Percentiles rank a stretch among this genome's conserved stretches.
Conservation (phyloP, 2,888 invertebrate genomes). For the Tanytarsus gracilentus region DNA sequence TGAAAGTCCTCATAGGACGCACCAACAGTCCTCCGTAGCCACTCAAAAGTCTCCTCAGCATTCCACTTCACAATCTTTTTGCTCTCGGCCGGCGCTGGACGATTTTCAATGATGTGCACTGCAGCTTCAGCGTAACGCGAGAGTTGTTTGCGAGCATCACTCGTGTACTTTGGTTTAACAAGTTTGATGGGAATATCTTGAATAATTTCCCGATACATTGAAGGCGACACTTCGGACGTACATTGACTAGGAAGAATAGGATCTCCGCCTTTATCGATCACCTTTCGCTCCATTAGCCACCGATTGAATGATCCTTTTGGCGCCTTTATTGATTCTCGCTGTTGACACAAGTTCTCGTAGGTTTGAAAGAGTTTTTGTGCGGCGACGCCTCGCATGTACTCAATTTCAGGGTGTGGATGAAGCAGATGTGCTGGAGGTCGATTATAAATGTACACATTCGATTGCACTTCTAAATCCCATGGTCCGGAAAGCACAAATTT, state of each 20-base stretch:
- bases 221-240: conserved; percentile 82
- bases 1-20: conserved; percentile 92
- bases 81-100: conserved; percentile 85
- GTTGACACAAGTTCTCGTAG: conserved; percentile 89
- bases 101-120: conserved; percentile 87
- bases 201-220: conserved; percentile 97
- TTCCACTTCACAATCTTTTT: conserved; percentile 98
- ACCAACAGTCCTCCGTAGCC: conserved; percentile 85
- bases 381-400: conserved; percentile 73
- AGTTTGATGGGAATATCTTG: conserved; percentile 95
- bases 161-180: conserved; percentile 89
- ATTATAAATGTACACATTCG: conserved; percentile 85
- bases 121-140: conserved; percentile 93
- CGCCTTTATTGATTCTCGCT: conserved; percentile 86
- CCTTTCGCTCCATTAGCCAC: conserved; percentile 93
- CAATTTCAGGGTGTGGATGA: conserved; percentile 91
- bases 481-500: conserved; percentile 83
- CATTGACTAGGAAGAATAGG: conserved; percentile 87
- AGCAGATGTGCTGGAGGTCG: conserved; percentile 73
- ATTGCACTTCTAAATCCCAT: conserved; percentile 90
- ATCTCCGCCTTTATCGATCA: conserved; percentile 81
- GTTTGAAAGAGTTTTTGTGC: conserved; percentile 78
- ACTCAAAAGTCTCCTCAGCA: conserved; percentile 94
- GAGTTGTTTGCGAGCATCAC: conserved; percentile 89
- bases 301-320: conserved; percentile 94